These are phyloP conservation scores for Karalla daura DNA, from an alignment of 2,797 vertebrate species.

Conservation along the genomic window DNA sequence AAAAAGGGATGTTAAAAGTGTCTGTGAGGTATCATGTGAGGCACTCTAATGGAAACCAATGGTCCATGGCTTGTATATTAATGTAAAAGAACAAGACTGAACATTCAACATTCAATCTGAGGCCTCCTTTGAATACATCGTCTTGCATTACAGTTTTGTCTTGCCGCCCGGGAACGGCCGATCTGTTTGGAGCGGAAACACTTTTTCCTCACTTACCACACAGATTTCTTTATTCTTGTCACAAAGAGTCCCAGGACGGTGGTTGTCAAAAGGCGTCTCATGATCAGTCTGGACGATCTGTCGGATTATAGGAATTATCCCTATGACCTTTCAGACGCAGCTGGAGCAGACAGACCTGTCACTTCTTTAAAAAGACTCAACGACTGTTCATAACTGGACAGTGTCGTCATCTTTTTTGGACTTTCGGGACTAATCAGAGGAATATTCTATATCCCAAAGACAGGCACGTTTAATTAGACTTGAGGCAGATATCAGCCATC, in stretches of 20 bases:
- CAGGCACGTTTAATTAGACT: constrained; percentile 53
- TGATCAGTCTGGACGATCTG: constrained; percentile 27
- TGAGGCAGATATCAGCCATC: constrained; percentile 48
- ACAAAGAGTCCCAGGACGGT: constrained; percentile 9
- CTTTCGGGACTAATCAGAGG: not conserved
- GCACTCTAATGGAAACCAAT: too few relatives aligned
- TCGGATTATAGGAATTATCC: constrained; percentile 40
- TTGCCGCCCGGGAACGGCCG: not conserved
- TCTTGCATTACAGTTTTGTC: not conserved
- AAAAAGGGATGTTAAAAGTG: too few relatives aligned
- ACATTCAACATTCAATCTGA: too few relatives aligned
- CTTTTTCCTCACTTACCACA: not conserved
- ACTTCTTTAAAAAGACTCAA: constrained; percentile 4
- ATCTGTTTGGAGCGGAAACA: not conserved
- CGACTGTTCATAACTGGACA: not conserved
- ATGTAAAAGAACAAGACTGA: too few relatives aligned
- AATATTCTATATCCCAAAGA: constrained; percentile 28
- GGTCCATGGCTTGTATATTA: too few relatives aligned
- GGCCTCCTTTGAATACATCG: too few relatives aligned
- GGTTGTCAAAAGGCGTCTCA: constrained; percentile 13
- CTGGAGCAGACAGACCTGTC: constrained; percentile 23
- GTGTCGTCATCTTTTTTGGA: constrained; percentile 9
- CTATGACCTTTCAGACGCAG: constrained; percentile 23
- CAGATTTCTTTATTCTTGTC: not conserved
- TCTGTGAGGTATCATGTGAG: too few relatives aligned